Conservation (phyloP, 2,888 invertebrate species). For the Resseliella maxima region DNA sequence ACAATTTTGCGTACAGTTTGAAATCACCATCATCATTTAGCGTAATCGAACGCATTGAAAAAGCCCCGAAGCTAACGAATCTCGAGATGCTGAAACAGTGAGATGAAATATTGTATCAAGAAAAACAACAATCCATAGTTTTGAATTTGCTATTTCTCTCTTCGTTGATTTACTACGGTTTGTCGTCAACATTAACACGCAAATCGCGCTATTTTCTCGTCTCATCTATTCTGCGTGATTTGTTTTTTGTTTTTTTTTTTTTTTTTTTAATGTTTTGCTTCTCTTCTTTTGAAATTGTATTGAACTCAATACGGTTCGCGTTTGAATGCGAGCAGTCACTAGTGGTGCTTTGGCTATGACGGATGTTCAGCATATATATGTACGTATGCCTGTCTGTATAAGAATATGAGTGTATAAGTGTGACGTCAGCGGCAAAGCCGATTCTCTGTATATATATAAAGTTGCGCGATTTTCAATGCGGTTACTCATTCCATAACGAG, state of each 20-base stretch:
- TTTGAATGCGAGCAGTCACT: not conserved
- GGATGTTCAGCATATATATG: not conserved
- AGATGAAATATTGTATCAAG: too few relatives aligned
- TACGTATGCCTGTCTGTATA: not conserved
- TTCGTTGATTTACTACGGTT: not conserved
- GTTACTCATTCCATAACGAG: constrained; percentile 40
- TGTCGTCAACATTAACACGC: not conserved
- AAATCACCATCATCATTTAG: not conserved
- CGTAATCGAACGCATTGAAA: not conserved
- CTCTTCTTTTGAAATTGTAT: not conserved
- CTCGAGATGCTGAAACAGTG: too few relatives aligned
- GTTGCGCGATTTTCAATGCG: constrained; percentile 46
- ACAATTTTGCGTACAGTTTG: not conserved
- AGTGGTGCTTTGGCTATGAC: not conserved
- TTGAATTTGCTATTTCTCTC: not conserved
- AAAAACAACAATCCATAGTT: not conserved
- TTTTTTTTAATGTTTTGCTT: too few relatives aligned
- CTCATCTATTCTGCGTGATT: not conserved
- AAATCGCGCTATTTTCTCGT: not conserved
- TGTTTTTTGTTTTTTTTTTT: too few relatives aligned
- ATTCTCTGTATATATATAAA: constrained; percentile 34
- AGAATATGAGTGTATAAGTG: not conserved
- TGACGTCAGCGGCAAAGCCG: constrained; percentile 30
- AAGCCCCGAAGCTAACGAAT: not conserved
- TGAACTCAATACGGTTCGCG: not conserved